These are phyloP conservation scores for Phaethon lepturus DNA, from an alignment of 2,113 vertebrate species.

Conservation along the genomic window DNA sequence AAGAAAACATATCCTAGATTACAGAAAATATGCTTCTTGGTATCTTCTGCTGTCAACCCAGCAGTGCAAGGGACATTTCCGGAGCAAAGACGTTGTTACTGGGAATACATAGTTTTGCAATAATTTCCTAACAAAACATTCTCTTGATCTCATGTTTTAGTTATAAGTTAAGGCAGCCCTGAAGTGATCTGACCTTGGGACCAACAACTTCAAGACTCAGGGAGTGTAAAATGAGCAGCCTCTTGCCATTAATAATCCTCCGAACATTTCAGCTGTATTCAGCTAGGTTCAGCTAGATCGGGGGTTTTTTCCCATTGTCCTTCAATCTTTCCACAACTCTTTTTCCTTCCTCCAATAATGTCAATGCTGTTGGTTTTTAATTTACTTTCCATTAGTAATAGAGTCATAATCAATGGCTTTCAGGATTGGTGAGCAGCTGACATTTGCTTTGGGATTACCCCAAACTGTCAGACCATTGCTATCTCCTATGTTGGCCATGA, in stretches of 20 bases:
- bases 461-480: not conserved
- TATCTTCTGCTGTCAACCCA: not conserved
- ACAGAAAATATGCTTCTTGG: not conserved
- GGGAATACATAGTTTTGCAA: not conserved
- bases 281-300: not conserved
- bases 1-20: not conserved
- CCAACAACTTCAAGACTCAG: not conserved
- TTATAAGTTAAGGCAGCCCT: not conserved
- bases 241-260: not conserved
- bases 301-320: not conserved
- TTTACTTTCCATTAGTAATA: not conserved
- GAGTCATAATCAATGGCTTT: constrained; percentile 3
- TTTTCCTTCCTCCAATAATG: not conserved
- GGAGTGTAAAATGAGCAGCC: not conserved
- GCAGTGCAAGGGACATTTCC: not conserved
- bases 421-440: not conserved
- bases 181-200: not conserved
- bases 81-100: not conserved
- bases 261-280: not conserved
- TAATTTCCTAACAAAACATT: not conserved
- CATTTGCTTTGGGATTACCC: constrained; percentile 26
- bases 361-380: not conserved
- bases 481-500: not conserved
- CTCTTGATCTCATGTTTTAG: not conserved
- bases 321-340: not conserved